Evolutionary conservation across 1,140 invertebrate species (phyloP).

Genomic region (Trichonephila clavata): DNA sequence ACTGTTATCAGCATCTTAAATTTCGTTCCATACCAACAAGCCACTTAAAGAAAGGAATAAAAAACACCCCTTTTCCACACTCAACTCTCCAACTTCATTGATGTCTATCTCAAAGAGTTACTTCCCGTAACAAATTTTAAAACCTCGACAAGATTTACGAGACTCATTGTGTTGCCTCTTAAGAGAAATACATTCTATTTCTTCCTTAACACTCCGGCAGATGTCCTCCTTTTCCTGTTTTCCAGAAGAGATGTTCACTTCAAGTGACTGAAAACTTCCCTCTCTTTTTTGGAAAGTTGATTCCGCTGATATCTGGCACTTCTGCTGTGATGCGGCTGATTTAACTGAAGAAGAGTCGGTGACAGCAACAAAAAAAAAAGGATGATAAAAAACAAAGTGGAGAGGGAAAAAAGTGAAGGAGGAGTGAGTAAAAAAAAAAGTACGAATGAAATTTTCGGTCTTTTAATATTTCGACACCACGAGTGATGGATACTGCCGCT

Average conservation of each 20-base stretch:
- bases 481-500: slow-evolving; percentile 51
- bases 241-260: background rate
- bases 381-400: background rate
- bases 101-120: background rate
- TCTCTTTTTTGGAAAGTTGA: background rate
- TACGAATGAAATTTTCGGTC: slow-evolving; percentile 24
- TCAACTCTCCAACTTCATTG: background rate
- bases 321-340: slow-evolving; percentile 14
- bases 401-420: background rate
- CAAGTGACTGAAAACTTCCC: background rate
- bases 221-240: background rate
- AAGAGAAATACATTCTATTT: background rate
- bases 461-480: slow-evolving; percentile 68
- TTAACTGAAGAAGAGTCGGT: slow-evolving; percentile 21
- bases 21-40: background rate
- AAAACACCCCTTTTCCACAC: no score
- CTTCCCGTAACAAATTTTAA: background rate
- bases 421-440: background rate
- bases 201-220: background rate
- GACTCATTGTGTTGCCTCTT: background rate
- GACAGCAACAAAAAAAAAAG: background rate
- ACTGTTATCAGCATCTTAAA: background rate
- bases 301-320: background rate
- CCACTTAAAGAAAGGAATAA: background rate
- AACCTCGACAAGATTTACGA: background rate